A percentile compares a stretch with the other conserved stretches of the same genome.
Evolutionary conservation across 2,113 vertebrate genomes (phyloP).

Genomic region (Melozone crissalis): DNA sequence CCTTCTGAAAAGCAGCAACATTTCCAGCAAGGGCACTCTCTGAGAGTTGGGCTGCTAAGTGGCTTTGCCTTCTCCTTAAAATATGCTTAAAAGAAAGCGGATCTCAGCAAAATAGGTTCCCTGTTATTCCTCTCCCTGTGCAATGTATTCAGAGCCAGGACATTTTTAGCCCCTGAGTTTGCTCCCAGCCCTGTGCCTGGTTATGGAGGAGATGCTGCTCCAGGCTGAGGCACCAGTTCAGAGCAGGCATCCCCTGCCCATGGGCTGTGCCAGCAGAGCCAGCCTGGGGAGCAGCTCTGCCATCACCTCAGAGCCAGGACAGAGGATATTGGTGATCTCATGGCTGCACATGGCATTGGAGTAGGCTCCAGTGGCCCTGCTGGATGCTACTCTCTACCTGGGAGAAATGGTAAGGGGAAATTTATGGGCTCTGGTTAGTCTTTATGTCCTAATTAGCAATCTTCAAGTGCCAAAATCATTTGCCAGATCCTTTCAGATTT

Average conservation of each 20-base stretch:
- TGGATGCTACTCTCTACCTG: not conserved
- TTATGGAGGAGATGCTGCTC: not conserved
- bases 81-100: constrained; percentile 13
- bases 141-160: not conserved
- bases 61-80: constrained; percentile 10
- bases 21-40: constrained; percentile 44
- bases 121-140: not conserved
- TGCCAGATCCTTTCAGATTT: not conserved
- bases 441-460: not conserved
- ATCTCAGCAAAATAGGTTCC: constrained; percentile 10
- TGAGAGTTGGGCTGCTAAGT: not conserved
- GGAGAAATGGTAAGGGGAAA: not conserved
- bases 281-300: not conserved
- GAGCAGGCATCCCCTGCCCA: not conserved
- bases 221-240: not conserved
- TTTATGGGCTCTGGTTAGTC: not conserved
- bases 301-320: not conserved
- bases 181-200: not conserved
- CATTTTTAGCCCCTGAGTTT: not conserved
- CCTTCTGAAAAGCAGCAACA: constrained; percentile 20
- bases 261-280: not conserved
- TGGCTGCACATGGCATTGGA: not conserved
- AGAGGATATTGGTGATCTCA: rapidly evolving
- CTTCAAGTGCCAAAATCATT: not conserved
- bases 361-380: not conserved